Base-by-base conservation (phyloP, 2,888 invertebrate genomes). In the Chalcis sispes region DNA sequence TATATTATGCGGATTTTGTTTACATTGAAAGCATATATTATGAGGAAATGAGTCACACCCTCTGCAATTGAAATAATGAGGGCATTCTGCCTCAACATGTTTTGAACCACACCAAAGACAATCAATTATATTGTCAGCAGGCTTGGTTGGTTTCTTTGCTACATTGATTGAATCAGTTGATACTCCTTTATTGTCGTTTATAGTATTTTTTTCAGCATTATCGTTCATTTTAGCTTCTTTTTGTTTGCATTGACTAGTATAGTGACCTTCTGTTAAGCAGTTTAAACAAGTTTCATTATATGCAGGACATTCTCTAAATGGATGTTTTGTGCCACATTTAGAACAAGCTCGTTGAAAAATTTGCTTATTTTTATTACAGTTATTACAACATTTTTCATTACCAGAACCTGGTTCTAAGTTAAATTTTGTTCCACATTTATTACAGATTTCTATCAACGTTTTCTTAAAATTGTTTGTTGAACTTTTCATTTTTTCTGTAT, bases 281-380 rank as follows among this genome's bases (percentile, higher is more conserved):
- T 75, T 80, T 13, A 40, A 29, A 67, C 82, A 83, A n/a, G 69
- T 79, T 15, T 36, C 3, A 29, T 77, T 64, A 76, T 46, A 79
- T 65, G 82, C 83, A 32, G 81, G 81, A 62, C 83, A 83, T 8
- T 67, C 13, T 25, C 8, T 62, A 0, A 5, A 10, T 1, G 66
- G 62, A 77, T 83, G 83, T 0, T 10, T 52, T 3, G 1, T 13
- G 7, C 71, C 62, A 71, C 83, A 83, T 67, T 56, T 80, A 50
- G 71, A 65, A 61, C 81, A 83, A 15, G 0, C 1, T 13, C 7
- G 46, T 78, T 27, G 50, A 5, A n/a, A 56, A 42, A 3, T 15
- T 52, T 32, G 2, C 7, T 61, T 13, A 18, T 25, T 59, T 13
- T 50, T 13, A 10, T 59, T 20, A 23, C 70, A 71, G 15, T 27